Conservation (phyloP, 2,113 vertebrate species). For the Fulmarus glacialis region DNA sequence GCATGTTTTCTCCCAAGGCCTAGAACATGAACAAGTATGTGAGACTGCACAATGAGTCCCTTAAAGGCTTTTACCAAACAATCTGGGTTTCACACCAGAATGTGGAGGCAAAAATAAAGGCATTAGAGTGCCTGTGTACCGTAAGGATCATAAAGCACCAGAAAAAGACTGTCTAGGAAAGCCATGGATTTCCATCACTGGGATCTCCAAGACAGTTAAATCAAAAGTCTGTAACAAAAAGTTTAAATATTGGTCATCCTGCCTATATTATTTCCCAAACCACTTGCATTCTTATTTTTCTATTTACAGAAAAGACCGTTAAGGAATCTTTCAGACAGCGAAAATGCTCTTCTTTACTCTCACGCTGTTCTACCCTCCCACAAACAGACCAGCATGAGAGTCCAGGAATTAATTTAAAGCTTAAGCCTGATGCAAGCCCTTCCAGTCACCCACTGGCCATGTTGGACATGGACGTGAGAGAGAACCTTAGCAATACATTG, state of each 20-base stretch:
- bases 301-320: neutral
- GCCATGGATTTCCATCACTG: neutral
- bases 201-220: neutral
- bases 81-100: neutral
- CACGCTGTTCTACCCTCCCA: neutral
- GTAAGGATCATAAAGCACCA: neutral
- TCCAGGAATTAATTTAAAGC: neutral
- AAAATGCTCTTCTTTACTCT: neutral
- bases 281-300: neutral
- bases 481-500: neutral
- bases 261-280: neutral
- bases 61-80: neutral
- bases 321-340: neutral
- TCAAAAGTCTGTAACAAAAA: neutral
- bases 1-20: neutral
- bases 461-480: neutral
- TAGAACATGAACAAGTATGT: neutral
- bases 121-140: neutral
- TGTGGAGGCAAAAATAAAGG: neutral
- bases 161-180: neutral
- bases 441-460: neutral
- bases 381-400: neutral
- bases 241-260: neutral
- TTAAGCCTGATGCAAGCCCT: neutral
- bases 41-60: neutral